Evolutionary conservation across 2,797 vertebrate species (phyloP), one percentile per base, ranked within the genome.

Genomic region (Philypnodon macrostomus): DNA sequence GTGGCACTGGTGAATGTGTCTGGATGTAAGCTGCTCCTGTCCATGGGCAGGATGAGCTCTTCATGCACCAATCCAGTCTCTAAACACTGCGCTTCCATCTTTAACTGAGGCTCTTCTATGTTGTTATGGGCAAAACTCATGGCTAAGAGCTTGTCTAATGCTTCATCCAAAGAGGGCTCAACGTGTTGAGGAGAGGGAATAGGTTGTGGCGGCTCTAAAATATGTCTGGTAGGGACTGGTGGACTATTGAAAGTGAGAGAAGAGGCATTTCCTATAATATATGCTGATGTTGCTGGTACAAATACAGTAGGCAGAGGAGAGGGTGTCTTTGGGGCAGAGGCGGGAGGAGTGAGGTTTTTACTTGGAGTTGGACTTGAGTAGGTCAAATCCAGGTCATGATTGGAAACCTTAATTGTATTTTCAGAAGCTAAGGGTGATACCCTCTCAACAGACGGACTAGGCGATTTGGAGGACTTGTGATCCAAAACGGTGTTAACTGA

Each of bases 1-100:
- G 73, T 61, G 45, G 70, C 33, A 12, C 79, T 79, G 7, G 72
- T 59, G 45, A 79, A 85, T 2, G 85, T 90, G 67, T 93, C 91
- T 0, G 91, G 91, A 30, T 89, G 91, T 36, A 90, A 1, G 1
- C 84, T 77, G 63, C 71, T 77, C 3, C 83, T 77, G 85, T 94
- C 90, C 70, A 81, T 5, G 0, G 89, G 81, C 47, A 89, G 65
- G 15, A 91, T 16, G 0, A 85, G 52, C 19, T 91, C 90, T 59
- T 94, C 91, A 0, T 51, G 61, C 19, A 84, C 68, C 38, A 77
- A 47, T 6, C 51, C 65, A 12, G 63, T 58, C 32, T 53, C 21
- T 0, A 72, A 57, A 34, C 34, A 65, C 21, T 65, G 56, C 2
- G 39, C 13, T 0, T 67, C 71, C 9, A 41, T 66, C 6, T 35